A percentile compares a stretch with the other conserved stretches of the same genome.
phyloP scores from a whole-genome alignment of 2,888 invertebrate species.

The Phytoseiulus persimilis region DNA sequence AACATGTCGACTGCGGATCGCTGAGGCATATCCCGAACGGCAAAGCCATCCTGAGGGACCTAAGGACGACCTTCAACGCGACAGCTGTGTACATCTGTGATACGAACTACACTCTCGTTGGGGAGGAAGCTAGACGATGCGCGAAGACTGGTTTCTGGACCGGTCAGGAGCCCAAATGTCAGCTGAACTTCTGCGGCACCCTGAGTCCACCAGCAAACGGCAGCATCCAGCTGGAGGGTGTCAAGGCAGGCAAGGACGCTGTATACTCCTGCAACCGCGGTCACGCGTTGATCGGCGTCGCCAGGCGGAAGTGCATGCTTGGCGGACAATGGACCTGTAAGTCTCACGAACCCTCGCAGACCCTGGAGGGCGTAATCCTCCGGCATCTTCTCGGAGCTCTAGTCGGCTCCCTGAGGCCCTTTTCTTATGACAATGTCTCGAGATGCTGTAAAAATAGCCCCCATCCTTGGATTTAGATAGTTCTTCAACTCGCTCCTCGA shows the following conservation, averaged over 20 bases:
- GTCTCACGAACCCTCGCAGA: constrained; percentile 40
- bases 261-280: constrained; percentile 72
- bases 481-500: too few relatives aligned
- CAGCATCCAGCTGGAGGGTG: constrained; percentile 62
- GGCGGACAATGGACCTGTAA: constrained; percentile 71
- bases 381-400: too few relatives aligned
- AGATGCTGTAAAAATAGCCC: too few relatives aligned
- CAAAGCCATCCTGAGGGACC: constrained; percentile 55
- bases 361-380: too few relatives aligned
- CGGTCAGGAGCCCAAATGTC: constrained; percentile 46
- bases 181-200: constrained; percentile 60
- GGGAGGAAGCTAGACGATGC: constrained; percentile 52
- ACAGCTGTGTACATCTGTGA: constrained; percentile 67
- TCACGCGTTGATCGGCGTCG: constrained; percentile 71
- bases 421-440: too few relatives aligned
- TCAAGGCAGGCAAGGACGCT: constrained; percentile 67
- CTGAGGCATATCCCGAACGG: constrained; percentile 63
- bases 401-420: too few relatives aligned
- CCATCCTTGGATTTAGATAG: too few relatives aligned
- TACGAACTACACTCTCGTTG: constrained; percentile 74
- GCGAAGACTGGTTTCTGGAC: constrained; percentile 47
- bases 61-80: constrained; percentile 70
- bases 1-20: constrained; percentile 73
- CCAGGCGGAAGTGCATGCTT: constrained; percentile 68
- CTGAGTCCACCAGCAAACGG: constrained; percentile 71